Evolutionary conservation across 2,888 invertebrate species (phyloP).

Genomic region (Catonia carolina): DNA sequence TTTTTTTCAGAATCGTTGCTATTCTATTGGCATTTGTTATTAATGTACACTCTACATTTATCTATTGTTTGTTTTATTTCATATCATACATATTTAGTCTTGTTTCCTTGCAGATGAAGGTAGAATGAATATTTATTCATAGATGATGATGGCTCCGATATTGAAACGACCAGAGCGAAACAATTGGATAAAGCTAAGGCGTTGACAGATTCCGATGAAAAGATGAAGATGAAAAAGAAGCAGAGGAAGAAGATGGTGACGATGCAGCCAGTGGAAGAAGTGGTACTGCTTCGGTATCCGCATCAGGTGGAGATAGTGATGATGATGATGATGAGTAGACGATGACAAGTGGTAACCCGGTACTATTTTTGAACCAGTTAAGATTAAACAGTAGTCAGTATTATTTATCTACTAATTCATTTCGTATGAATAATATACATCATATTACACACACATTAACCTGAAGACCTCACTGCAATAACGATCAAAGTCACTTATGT

Average conservation of each 20-base stretch:
- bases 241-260: conserved; percentile 35
- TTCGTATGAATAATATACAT: too few relatives aligned
- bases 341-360: too few relatives aligned
- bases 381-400: too few relatives aligned
- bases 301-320: conserved; percentile 40
- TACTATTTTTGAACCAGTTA: too few relatives aligned
- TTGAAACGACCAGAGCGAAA: conserved; percentile 52
- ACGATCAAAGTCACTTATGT: too few relatives aligned
- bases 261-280: conserved; percentile 43
- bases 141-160: conserved; percentile 78
- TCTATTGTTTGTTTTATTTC: not conserved
- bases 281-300: conserved; percentile 32
- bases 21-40: too few relatives aligned
- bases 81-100: not conserved
- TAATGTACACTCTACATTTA: not conserved
- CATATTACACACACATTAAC: too few relatives aligned
- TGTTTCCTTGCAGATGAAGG: conserved; percentile 40
- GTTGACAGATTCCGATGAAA: conserved; percentile 76
- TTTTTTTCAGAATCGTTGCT: too few relatives aligned
- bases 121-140: conserved; percentile 72
- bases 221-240: conserved; percentile 43
- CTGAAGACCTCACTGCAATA: too few relatives aligned
- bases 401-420: too few relatives aligned
- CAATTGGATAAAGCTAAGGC: conserved; percentile 64
- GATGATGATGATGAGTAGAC: too few relatives aligned